phyloP scores from a whole-genome alignment of 1,140 invertebrate genomes.

The Alviniconcha marisindica region DNA sequence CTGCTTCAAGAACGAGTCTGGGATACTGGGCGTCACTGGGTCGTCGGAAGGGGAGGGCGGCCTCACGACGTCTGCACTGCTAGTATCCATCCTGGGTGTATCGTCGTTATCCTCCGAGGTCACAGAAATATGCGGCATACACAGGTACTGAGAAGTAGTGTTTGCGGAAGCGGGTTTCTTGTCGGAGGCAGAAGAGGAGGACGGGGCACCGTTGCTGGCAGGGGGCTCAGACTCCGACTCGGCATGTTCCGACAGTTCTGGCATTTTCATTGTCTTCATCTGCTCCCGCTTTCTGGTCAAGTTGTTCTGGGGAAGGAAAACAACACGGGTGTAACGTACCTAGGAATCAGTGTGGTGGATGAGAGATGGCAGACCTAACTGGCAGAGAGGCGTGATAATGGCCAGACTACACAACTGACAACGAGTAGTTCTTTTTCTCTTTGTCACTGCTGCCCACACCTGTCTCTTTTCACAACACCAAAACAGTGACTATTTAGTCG shows the following conservation, averaged over 20 bases:
- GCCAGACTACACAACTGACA: background rate
- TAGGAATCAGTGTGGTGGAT: no score
- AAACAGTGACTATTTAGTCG: no score
- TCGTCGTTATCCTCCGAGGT: conserved; percentile 18
- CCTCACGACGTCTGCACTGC: background rate
- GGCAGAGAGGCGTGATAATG: background rate
- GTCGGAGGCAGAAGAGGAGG: background rate
- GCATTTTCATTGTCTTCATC: conserved; percentile 52
- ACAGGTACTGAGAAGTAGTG: background rate
- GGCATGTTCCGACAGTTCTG: conserved; percentile 43
- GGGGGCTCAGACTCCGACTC: conserved; percentile 3
- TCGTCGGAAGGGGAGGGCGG: conserved; percentile 45
- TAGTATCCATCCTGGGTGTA: background rate
- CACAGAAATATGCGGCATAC: conserved; percentile 24
- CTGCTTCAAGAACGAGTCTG: conserved; percentile 53
- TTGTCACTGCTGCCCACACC: background rate
- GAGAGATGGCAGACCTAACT: background rate
- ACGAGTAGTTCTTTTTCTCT: background rate
- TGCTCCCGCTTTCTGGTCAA: conserved; percentile 50
- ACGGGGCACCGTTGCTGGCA: background rate
- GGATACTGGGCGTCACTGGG: conserved; percentile 54
- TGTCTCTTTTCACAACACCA: background rate
- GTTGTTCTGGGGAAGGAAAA: conserved; percentile 34
- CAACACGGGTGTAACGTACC: background rate
- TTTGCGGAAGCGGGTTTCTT: background rate